Conservation (phyloP, 1,140 invertebrate genomes). For the Ostrea edulis region DNA sequence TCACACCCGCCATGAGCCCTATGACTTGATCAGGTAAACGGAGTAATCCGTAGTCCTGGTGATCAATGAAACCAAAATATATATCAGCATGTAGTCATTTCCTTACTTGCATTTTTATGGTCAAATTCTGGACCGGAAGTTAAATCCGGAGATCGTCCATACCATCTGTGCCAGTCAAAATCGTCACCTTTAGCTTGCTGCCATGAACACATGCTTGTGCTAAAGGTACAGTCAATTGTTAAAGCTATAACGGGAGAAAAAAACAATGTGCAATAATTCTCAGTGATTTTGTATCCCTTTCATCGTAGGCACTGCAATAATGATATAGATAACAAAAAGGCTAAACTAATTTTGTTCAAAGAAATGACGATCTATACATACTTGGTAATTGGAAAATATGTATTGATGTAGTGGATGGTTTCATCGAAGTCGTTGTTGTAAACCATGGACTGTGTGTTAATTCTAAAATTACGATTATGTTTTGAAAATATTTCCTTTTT, state of each 20-base stretch:
- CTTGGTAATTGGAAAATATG: neutral
- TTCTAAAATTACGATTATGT: neutral
- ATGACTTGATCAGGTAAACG: no score
- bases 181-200: conserved; percentile 28
- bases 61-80: no score
- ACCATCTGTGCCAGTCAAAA: conserved; percentile 36
- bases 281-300: no score
- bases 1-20: no score
- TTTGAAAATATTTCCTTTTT: neutral
- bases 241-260: neutral
- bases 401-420: neutral
- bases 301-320: no score
- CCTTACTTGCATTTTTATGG: conserved; percentile 45
- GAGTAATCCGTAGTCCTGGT: no score
- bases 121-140: conserved; percentile 49
- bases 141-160: conserved; percentile 28
- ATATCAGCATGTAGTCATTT: no score
- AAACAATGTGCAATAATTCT: no score
- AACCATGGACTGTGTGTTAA: neutral
- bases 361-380: neutral
- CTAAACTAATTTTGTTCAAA: no score
- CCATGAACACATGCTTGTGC: conserved; percentile 19
- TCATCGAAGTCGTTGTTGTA: neutral
- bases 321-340: no score
- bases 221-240: conserved; percentile 30